A percentile compares a stretch with the other conserved stretches of the same genome.
These are phyloP conservation scores for Mystacides longicornis DNA, from an alignment of 2,888 invertebrate genomes.

Conservation along the genomic window DNA sequence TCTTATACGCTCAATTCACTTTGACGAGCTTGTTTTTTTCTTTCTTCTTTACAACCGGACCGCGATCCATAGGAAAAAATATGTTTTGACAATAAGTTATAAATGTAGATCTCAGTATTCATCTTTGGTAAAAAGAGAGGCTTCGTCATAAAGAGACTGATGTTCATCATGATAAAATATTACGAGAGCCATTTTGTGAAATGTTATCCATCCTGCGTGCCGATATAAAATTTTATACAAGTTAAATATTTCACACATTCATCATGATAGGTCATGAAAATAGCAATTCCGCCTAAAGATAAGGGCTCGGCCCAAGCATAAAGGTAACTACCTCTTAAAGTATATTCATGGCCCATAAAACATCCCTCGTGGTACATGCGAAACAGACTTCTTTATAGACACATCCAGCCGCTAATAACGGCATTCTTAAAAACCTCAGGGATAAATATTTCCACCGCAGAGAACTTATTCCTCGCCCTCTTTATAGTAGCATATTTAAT, in stretches of 20 bases:
- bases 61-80: no score
- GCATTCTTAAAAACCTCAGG: not conserved
- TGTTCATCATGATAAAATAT: no score
- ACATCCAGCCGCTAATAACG: no score
- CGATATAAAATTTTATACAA: constrained; percentile 11
- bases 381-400: not conserved
- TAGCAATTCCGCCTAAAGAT: constrained; percentile 6
- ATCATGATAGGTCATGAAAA: constrained; percentile 6
- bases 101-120: no score
- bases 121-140: no score
- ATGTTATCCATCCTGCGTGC: constrained; percentile 2
- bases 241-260: constrained; percentile 10
- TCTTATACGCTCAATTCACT: not conserved
- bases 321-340: constrained; percentile 11
- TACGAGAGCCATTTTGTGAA: no score
- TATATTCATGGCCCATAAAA: constrained; percentile 10
- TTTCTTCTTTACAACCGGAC: no score
- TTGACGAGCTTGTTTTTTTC: no score
- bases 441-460: not conserved
- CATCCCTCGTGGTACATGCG: not conserved
- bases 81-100: no score
- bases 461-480: not conserved
- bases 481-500: not conserved
- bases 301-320: constrained; percentile 5
- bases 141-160: no score